A percentile compares a stretch with the other conserved stretches of the same genome.
phyloP scores from a whole-genome alignment of 2,113 vertebrate species.

The Petrocephalus zakoni region DNA sequence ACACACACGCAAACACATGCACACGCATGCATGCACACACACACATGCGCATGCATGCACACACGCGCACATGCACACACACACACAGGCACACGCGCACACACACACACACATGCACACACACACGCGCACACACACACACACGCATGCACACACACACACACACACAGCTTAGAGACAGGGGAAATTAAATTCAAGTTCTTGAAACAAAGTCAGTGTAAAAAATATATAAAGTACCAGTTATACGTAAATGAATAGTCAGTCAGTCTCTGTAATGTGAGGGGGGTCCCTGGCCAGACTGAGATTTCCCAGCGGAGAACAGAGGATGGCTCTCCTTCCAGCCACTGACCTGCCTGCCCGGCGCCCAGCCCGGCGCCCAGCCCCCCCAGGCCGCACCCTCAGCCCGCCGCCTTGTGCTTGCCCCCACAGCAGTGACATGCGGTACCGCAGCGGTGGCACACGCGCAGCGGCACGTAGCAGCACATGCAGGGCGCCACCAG shows the following conservation, averaged over 20 bases:
- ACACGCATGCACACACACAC: background rate
- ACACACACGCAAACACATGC: background rate
- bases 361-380: background rate
- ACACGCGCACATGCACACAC: background rate
- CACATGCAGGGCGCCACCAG: constrained; percentile 96
- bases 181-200: background rate
- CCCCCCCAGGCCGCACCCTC: constrained; percentile 42
- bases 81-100: background rate
- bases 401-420: constrained; percentile 86
- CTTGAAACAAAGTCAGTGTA: constrained; percentile 19
- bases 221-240: constrained; percentile 24
- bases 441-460: constrained; percentile 86
- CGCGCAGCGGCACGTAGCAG: constrained; percentile 89
- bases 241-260: constrained; percentile 52
- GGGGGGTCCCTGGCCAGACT: background rate
- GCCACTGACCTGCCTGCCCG: background rate
- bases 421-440: constrained; percentile 90
- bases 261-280: constrained; percentile 39
- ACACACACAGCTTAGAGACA: background rate
- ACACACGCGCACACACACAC: background rate
- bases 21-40: background rate
- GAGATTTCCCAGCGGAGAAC: background rate
- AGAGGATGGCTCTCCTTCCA: constrained; percentile 12
- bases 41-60: background rate
- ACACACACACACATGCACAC: background rate